A percentile compares a stretch with the other conserved stretches of the same genome.
These are phyloP conservation scores for Philotrypesis tridentata DNA, from an alignment of 1,140 invertebrate genomes.

Conservation along the genomic window DNA sequence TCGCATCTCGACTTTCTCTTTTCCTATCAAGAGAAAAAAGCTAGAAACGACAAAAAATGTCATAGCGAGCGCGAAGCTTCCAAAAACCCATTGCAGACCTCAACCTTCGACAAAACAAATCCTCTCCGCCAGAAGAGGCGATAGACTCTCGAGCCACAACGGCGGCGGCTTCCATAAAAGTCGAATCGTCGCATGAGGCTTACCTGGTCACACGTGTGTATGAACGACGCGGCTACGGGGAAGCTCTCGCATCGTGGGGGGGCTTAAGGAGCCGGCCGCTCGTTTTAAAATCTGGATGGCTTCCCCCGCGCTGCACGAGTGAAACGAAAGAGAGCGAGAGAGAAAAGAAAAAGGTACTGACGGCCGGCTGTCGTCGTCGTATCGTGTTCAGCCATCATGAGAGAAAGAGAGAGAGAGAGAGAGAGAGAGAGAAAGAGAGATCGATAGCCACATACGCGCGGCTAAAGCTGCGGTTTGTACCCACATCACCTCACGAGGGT, in stretches of 20 bases:
- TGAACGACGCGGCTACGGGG: background rate
- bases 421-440: background rate
- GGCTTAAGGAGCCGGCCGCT: slow-evolving; percentile 38
- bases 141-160: no score
- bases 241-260: background rate
- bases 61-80: no score
- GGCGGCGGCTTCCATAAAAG: background rate
- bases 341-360: background rate
- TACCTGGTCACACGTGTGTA: background rate
- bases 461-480: background rate
- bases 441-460: background rate
- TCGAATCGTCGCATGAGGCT: background rate
- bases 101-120: no score
- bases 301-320: slow-evolving; percentile 46
- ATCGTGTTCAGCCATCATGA: background rate
- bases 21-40: no score
- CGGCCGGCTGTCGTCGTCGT: background rate
- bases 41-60: no score
- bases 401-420: background rate
- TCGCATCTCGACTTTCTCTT: no score
- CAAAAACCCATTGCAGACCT: no score
- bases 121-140: no score
- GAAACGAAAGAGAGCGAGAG: background rate
- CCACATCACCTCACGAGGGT: background rate
- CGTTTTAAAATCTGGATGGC: slow-evolving; percentile 57